phyloP scores from a whole-genome alignment of 2,113 vertebrate species.

The Arizona elegans region DNA sequence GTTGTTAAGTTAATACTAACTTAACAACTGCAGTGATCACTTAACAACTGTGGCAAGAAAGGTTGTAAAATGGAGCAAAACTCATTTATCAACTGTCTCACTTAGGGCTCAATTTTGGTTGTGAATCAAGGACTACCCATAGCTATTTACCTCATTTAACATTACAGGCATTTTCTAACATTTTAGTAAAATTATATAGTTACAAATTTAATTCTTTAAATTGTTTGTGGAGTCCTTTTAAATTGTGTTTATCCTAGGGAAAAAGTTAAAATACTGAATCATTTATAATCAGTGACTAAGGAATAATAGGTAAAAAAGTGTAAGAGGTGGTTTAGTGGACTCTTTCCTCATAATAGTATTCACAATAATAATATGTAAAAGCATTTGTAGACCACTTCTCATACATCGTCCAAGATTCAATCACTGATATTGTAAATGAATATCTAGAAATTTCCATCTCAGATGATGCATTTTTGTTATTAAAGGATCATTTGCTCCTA shows the following conservation, averaged over 20 bases:
- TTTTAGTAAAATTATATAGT: conserved; percentile 43
- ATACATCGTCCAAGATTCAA: background rate
- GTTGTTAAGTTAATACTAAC: background rate
- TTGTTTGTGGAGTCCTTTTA: background rate
- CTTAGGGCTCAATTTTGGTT: background rate
- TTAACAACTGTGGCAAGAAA: background rate
- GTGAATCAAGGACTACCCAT: background rate
- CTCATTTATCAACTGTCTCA: background rate
- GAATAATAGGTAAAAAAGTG: conserved; percentile 2
- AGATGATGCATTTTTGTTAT: background rate
- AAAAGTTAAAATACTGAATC: background rate
- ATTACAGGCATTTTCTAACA: conserved; percentile 39
- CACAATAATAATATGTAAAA: background rate
- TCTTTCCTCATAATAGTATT: background rate
- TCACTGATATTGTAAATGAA: background rate
- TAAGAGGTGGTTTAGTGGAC: background rate
- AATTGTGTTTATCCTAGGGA: background rate
- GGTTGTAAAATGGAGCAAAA: background rate
- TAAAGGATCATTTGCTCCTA: background rate
- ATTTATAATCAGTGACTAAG: background rate
- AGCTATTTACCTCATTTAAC: conserved; percentile 42
- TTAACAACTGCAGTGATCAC: background rate
- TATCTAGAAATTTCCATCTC: background rate
- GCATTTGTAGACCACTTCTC: background rate
- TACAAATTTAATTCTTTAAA: conserved; percentile 38